A percentile compares a stretch with the other conserved stretches of the same genome.
These are phyloP conservation scores for Pelodytes ibericus DNA, from an alignment of 2,797 vertebrate species.

Conservation along the genomic window DNA sequence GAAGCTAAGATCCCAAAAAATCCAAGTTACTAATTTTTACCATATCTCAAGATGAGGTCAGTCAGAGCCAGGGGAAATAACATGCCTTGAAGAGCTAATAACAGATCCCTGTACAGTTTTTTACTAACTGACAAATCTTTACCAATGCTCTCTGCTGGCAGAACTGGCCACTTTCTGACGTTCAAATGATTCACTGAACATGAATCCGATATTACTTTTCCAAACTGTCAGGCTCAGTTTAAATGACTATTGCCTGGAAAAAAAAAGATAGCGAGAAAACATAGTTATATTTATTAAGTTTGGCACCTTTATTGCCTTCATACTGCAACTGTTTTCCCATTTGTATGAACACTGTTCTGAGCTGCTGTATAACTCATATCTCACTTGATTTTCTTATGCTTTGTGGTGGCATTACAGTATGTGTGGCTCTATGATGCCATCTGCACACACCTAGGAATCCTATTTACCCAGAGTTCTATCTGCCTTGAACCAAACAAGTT, in stretches of 20 bases:
- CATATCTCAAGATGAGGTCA: conserved; percentile 54
- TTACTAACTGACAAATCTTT: conserved; percentile 58
- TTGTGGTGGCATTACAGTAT: conserved; percentile 25
- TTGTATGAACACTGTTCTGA: conserved; percentile 54
- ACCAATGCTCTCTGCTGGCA: conserved; percentile 55
- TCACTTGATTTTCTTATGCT: conserved; percentile 37
- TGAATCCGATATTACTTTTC: conserved; percentile 58
- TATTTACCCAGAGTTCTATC: not conserved
- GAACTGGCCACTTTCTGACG: conserved; percentile 54
- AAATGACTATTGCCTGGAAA: conserved; percentile 56
- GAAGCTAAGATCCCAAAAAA: conserved; percentile 30
- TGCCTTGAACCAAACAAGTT: too few species aligned
- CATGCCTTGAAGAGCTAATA: conserved; percentile 53
- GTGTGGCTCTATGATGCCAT: not conserved
- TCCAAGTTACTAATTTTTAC: conserved; percentile 48
- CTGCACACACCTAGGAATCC: not conserved
- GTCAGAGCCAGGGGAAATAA: conserved; percentile 54
- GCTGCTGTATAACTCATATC: conserved; percentile 52
- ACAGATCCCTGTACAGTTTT: conserved; percentile 53
- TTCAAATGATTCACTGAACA: conserved; percentile 56
- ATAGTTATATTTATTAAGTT: conserved; percentile 58
- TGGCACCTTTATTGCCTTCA: conserved; percentile 57
- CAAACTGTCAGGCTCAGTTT: conserved; percentile 57
- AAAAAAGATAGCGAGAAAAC: conserved; percentile 55
- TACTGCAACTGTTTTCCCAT: conserved; percentile 58